Evolutionary conservation across 2,797 vertebrate genomes (phyloP), one percentile per base, ranked within the genome.

Genomic region (Cryptoprocta ferox): DNA sequence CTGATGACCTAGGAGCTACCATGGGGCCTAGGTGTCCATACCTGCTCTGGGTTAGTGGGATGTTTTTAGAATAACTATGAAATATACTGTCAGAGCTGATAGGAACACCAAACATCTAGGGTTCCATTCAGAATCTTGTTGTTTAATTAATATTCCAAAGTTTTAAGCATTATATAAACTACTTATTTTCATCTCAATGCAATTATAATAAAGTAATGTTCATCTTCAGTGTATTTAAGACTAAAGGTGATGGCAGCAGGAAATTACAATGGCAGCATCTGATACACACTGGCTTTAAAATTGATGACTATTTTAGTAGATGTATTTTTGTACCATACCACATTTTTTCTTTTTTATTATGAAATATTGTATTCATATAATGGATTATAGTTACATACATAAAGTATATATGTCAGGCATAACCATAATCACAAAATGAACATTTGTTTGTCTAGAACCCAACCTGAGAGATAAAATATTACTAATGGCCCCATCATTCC

Each of bases 111-210:
- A 98, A 98, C 83, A 97, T 96, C 89, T 96, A 92, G 90, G 89
- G 86, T 80, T 91, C 75, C 89, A 42, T 73, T 70, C 30, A 68
- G 13, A 97, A 78, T 18, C 94, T 94, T 94, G 83, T 88, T 97
- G 93, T 97, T 98, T 98, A 98, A 98, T 98, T 98, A 96, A 97
- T 98, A 97, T 97, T 96, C 76, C 61, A 97, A 97, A 92, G 50
- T 85, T 92, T 30, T 97, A 95, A 95, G 48, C 35, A 92, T 48
- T 35, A 39, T 21, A 94, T 96, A 95, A 97, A 89, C 86, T 97
- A 59, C 93, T 95, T 97, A 87, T 92, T 91, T 97, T 96, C 70
- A 93, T 50, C 50, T 97, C 87, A 96, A 68, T 78, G 75, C 26
- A 42, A 48, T 96, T 97, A 88, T 97, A 93, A 89, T 68, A 82